These are phyloP conservation scores for Mohoua ochrocephala DNA, from an alignment of 2,113 vertebrate genomes.

Conservation along the genomic window DNA sequence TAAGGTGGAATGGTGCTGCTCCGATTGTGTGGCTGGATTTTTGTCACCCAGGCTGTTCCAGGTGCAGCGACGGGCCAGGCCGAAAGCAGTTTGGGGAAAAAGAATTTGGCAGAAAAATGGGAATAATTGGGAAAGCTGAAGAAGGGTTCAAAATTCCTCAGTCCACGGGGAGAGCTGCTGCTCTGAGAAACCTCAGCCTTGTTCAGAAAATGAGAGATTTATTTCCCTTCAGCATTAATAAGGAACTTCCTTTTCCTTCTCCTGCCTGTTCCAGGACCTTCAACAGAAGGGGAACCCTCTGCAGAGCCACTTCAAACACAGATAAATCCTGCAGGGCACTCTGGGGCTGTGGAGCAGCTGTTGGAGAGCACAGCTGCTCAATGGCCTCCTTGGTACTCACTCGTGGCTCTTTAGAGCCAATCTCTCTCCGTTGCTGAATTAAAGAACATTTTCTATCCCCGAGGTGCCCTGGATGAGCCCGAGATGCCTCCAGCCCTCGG, in stretches of 20 bases:
- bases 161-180: background rate
- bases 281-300: background rate
- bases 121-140: background rate
- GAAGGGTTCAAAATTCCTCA: background rate
- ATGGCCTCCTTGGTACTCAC: background rate
- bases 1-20: background rate
- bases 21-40: background rate
- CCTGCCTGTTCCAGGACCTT: background rate
- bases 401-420: background rate
- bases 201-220: background rate
- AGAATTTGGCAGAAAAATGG: background rate
- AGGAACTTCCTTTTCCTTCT: background rate
- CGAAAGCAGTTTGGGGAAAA: background rate
- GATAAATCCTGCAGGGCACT: background rate
- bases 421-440: background rate
- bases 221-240: background rate
- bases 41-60: background rate
- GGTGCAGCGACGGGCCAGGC: rapidly evolving
- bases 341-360: background rate
- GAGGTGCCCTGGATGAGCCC: background rate
- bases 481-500: background rate
- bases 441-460: background rate
- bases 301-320: background rate
- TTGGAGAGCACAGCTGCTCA: background rate
- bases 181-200: background rate